A percentile compares a stretch with the other conserved stretches of the same genome.
Evolutionary conservation across 2,888 invertebrate genomes (phyloP).

Genomic region (Melipona beecheii): DNA sequence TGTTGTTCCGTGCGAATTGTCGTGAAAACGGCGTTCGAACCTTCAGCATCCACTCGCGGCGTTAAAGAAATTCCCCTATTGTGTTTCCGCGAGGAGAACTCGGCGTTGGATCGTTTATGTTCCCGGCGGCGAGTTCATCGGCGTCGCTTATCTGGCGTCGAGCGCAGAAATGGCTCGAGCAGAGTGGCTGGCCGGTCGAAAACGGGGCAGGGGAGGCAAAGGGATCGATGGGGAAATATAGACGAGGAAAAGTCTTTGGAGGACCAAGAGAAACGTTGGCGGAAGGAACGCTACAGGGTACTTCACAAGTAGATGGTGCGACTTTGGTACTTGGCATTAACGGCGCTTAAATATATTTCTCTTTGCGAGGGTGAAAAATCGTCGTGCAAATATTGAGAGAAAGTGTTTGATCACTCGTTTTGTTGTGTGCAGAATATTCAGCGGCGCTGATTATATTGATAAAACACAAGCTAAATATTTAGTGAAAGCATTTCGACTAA

Average conservation of each 20-base stretch:
- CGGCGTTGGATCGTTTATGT: constrained; percentile 14
- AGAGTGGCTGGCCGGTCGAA: constrained; percentile 21
- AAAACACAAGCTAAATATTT: too few species aligned
- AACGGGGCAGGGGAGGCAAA: constrained; percentile 12
- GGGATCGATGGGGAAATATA: constrained; percentile 57
- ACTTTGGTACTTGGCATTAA: background rate
- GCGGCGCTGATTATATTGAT: too few species aligned
- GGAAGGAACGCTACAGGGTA: background rate
- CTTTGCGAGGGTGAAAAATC: background rate
- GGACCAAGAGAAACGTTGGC: background rate
- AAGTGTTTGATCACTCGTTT: too few species aligned
- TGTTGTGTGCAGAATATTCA: too few species aligned
- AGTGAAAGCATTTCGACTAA: too few species aligned
- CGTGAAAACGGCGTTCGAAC: background rate
- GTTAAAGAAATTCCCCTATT: background rate
- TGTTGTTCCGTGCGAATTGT: background rate
- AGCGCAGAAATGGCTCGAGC: constrained; percentile 1
- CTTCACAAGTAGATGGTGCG: background rate
- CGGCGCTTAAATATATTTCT: background rate
- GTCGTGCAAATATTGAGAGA: background rate
- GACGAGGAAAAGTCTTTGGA: background rate
- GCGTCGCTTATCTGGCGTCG: constrained; percentile 46
- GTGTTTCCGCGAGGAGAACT: background rate
- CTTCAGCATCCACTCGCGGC: background rate
- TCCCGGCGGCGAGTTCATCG: constrained; percentile 35